Evolutionary conservation across 2,113 vertebrate genomes (phyloP), one percentile per base, ranked within the genome.

Genomic region (Muscicapa adusta): DNA sequence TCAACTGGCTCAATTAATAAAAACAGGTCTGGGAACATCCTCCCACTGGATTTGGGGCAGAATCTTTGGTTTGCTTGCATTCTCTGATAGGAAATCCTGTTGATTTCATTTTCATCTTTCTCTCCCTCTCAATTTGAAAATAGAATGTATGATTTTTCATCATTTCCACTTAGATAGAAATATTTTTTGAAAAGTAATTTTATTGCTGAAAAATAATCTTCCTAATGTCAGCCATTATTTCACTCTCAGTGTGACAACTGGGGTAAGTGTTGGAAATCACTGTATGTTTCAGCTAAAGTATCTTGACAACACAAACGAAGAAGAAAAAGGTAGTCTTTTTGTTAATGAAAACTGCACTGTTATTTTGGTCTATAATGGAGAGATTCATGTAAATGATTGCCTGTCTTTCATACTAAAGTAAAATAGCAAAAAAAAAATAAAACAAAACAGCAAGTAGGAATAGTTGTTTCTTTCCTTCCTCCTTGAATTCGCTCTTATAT

Each of bases 141-240:
- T 38, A 93, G 94, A 96, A 97, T 97, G 94, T 96, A 96, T 97
- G 97, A 97, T 96, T 97, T 96, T 94, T 95, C 96, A 94, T 97
- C 96, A 96, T 92, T 97, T 96, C 94, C 94, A 97, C 96, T 97
- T 96, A 97, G 96, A 95, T 93, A 97, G 94, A 97, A 97, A 97
- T 97, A 96, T 97, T 94, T 97, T 97, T 95, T 97, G 97, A 97
- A 97, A 97, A 95, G 97, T 97, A 97, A 96, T 97, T 96, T 97
- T 95, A 97, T 96, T 96, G 91, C 97, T 83, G 95, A 96, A 96
- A 97, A 97, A 97, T 97, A 97, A 96, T 97, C 95, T 97, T 97
- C 94, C 94, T 97, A 97, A 97, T 96, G 96, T 97, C 96, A 97
- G 93, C 97, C 97, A 96, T 97, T 97, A 97, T 97, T 97, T 97